Evolutionary conservation across 2,797 vertebrate species (phyloP).

Genomic region (Smutsia temminckii): DNA sequence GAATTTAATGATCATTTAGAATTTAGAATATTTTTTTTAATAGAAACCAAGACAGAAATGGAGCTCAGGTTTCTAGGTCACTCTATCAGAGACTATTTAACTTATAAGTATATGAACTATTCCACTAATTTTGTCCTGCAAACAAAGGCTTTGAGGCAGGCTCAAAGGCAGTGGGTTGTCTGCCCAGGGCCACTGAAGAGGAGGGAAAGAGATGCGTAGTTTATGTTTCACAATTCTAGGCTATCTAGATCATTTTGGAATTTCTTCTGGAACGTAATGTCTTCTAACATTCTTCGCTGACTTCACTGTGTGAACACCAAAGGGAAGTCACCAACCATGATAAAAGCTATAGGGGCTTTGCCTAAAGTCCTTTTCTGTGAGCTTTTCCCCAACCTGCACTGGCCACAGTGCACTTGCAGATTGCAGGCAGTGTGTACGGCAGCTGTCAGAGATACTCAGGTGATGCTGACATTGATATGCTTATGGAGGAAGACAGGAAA

Average conservation of each 20-base stretch:
- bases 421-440: background rate
- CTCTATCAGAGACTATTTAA: background rate
- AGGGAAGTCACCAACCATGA: background rate
- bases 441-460: background rate
- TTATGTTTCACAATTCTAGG: background rate
- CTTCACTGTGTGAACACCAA: background rate
- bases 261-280: background rate
- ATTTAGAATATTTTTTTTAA: background rate
- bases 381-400: fast-evolving
- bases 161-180: background rate
- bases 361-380: too few species aligned
- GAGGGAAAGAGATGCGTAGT: background rate
- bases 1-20: background rate
- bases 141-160: background rate
- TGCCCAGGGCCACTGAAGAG: background rate
- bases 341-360: background rate
- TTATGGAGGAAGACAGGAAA: background rate
- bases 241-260: background rate
- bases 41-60: background rate
- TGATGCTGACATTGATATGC: background rate
- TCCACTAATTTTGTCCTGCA: background rate
- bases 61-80: background rate
- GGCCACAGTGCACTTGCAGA: background rate
- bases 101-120: background rate
- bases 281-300: background rate